Evolutionary conservation across 1,140 invertebrate genomes (phyloP), one percentile per base, ranked within the genome.

Genomic region (Mamestra configurata): DNA sequence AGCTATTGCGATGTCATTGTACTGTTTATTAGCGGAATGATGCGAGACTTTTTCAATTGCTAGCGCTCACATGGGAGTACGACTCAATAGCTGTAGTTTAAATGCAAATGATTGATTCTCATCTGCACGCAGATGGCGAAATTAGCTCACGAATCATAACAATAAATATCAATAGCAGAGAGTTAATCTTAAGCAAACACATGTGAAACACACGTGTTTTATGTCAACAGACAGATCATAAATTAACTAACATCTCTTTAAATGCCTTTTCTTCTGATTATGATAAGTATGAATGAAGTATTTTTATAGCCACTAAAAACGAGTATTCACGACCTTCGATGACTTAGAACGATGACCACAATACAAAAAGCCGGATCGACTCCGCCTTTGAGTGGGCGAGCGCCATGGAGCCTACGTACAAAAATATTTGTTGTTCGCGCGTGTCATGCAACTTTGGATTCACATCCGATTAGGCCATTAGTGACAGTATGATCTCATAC

Each of bases 51-150:
- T 66, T 77, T 68, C 75, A 77, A 77, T 77, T 77, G 43, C 22
- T n/a, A 49, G 37, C 43, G 51, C n/a, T 77, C 37, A 7, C n/a
- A 20, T 35, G 15, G 55, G 15, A 76, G 73, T 46, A 35, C 43
- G 59, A 43, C 46, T 77, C 75, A 68, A 77, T 77, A 24, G 61
- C 59, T 40, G n/a, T 51, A 24, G 46, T 64, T 61, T 53, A 77
- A 77, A 77, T 68, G 61, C 75, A 68, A 77, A 77, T 77, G 75
- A 53, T 76, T 76, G 72, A 18, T 61, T 68, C 46, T 43, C 59
- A 68, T 77, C 59, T 68, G 75, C 46, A 53, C 27, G 40, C 46
- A 77, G 73, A 61, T 77, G 61, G 75, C 35, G 75, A 66, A 77
- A 77, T 77, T 66, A 59, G 75, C 51, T 24, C 59, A 66, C 75